These are phyloP conservation scores for Benthosema pterotum DNA, from an alignment of 2,797 vertebrate species.

Conservation along the genomic window DNA sequence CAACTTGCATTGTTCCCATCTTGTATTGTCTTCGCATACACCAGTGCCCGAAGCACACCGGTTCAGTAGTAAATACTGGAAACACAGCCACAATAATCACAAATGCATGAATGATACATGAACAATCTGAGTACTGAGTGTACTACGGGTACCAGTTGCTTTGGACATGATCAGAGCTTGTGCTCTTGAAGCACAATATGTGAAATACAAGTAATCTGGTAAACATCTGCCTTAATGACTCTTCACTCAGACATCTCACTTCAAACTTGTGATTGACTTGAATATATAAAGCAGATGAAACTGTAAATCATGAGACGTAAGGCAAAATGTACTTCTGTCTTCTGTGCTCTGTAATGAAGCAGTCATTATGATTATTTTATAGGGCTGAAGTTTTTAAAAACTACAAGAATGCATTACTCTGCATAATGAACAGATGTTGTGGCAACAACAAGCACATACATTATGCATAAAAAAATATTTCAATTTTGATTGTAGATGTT, in stretches of 20 bases:
- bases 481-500: conserved; percentile 97
- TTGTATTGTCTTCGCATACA: too few species aligned
- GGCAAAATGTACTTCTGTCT: conserved; percentile 82
- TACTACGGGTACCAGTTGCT: conserved; percentile 52
- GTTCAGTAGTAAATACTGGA: too few species aligned
- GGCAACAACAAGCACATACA: conserved; percentile 97
- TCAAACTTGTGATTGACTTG: conserved; percentile 82
- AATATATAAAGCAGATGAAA: conserved; percentile 82
- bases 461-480: conserved; percentile 98
- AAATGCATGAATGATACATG: conserved; percentile 31
- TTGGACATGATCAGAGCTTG: background rate
- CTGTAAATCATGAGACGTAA: conserved; percentile 82
- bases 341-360: conserved; percentile 83
- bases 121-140: background rate
- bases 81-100: background rate
- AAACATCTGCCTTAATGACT: conserved; percentile 78
- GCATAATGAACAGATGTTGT: conserved; percentile 97
- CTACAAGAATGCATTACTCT: conserved; percentile 96
- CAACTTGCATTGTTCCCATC: too few species aligned
- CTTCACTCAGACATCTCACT: conserved; percentile 69
- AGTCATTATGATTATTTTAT: conserved; percentile 92
- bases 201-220: conserved; percentile 64
- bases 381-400: conserved; percentile 92
- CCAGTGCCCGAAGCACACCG: too few species aligned
- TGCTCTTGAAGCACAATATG: conserved; percentile 32